These are phyloP conservation scores for Rhagophthalmus giganteus DNA, from an alignment of 2,888 invertebrate genomes.

Conservation along the genomic window DNA sequence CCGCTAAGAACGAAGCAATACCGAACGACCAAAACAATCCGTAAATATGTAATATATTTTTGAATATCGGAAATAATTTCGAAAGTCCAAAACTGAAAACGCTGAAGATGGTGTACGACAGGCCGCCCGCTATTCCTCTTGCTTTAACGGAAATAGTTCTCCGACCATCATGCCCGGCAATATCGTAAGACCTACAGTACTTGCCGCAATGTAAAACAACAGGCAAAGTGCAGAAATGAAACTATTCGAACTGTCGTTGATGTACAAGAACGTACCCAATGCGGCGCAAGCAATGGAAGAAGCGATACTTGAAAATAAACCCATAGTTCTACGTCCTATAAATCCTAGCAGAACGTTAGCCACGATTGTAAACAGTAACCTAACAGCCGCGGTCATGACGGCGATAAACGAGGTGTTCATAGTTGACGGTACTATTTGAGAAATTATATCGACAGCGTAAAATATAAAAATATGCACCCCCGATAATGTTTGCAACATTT, in stretches of 20 bases:
- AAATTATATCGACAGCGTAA: conserved; percentile 75
- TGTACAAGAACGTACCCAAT: conserved; percentile 60
- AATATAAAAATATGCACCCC: conserved; percentile 80
- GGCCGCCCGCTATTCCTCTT: conserved; percentile 73
- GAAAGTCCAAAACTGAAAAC: conserved; percentile 68
- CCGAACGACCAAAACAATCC: conserved; percentile 74
- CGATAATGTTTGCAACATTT: conserved; percentile 71
- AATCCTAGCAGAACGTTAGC: conserved; percentile 68
- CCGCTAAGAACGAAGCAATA: conserved; percentile 63
- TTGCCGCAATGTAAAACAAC: conserved; percentile 63
- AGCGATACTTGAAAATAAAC: conserved; percentile 68
- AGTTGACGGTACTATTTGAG: conserved; percentile 57
- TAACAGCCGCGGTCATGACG: conserved; percentile 68
- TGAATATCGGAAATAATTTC: conserved; percentile 70
- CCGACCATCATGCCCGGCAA: conserved; percentile 78
- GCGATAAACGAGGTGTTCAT: conserved; percentile 61
- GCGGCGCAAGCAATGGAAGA: conserved; percentile 66
- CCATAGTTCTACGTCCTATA: conserved; percentile 67
- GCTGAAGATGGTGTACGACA: conserved; percentile 73
- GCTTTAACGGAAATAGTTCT: conserved; percentile 74
- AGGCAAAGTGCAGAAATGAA: conserved; percentile 21
- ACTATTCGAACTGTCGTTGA: conserved; percentile 33
- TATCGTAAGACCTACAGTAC: conserved; percentile 72
- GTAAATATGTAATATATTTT: conserved; percentile 61
- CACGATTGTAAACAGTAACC: conserved; percentile 66